Base-by-base conservation (phyloP, 2,113 vertebrate genomes). In the Anoura caudifer region DNA sequence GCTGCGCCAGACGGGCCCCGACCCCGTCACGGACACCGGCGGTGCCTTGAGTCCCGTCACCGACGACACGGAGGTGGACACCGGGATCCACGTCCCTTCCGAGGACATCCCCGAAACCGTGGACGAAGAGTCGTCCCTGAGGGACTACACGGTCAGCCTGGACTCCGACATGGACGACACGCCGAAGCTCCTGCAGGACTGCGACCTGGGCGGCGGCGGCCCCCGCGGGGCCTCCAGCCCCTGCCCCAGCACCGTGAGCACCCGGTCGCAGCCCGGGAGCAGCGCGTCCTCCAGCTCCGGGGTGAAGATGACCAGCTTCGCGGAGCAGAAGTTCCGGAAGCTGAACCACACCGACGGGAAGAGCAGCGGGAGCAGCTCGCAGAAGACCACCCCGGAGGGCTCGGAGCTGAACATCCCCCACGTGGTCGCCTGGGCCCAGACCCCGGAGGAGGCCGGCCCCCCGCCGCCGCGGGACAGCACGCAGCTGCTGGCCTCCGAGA, bases 91-190 rank as follows among this genome's bases (percentile, higher is more conserved):
- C 24, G 98, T 99, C 82, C 99, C 98, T 26, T 99, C 99, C 63
- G 99, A 99, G 95, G 99, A 99, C 97, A 99, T 99, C 96, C 99
- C 99, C 24, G 99, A 99, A 97, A 99, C 99, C 0, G 98, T 99
- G 97, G 99, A 99, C 94, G 99, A 99, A 94, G 99, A 99, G 97
- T 99, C 99, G 43, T 99, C 99, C 65, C 98, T 99, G 96, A 99
- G 99, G 96, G 99, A 99, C 97, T 99, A 99, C 92, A 99, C 99
- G 28, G 99, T 99, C 81, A 99, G 99, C 97, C 98, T 99, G 98
- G 99, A 99, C 91, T 99, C 99, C 17, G 99, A 99, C 92, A 98
- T 99, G 98, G 99, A 99, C 94, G 99, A 99, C 4, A 97, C 98
- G 17, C 97, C 98, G 10, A 98, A 98, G 87, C 98, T 98, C 96